A percentile compares a stretch with the other conserved stretches of the same genome.
Evolutionary conservation across 2,113 vertebrate genomes (phyloP).

Genomic region (Embiotoca jacksoni): DNA sequence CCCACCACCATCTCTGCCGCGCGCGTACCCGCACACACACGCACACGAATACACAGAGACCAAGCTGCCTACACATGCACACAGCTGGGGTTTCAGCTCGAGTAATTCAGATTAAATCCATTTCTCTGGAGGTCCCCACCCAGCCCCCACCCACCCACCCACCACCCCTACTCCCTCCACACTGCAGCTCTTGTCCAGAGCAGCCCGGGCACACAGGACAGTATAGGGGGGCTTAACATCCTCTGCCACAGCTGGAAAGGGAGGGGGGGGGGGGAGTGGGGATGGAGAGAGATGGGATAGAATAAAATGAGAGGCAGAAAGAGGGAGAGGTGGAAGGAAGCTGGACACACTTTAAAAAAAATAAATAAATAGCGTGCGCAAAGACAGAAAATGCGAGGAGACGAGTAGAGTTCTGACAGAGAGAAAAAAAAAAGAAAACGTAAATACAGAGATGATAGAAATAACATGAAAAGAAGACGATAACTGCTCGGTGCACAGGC

Average conservation of each 20-base stretch:
- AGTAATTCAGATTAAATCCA: conserved; percentile 87
- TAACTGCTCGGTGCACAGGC: conserved; percentile 15
- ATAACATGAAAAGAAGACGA: conserved; percentile 25
- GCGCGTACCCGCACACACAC: conserved; percentile 20
- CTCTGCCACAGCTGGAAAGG: conserved; percentile 79
- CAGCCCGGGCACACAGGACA: conserved; percentile 70
- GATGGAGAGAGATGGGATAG: conserved; percentile 64
- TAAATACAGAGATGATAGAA: conserved; percentile 20
- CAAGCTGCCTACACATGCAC: conserved; percentile 74
- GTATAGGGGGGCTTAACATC: conserved; percentile 78
- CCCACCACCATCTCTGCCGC: conserved; percentile 48
- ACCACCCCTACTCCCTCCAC: conserved; percentile 67
- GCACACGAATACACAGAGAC: conserved; percentile 52
- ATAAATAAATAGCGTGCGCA: conserved; percentile 7
- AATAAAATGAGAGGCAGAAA: conserved; percentile 54
- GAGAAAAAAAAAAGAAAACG: background rate
- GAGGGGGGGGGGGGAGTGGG: conserved; percentile 53
- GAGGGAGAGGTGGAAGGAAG: conserved; percentile 27
- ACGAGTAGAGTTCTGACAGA: conserved; percentile 2
- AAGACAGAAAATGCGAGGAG: conserved; percentile 33
- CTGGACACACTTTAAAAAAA: conserved; percentile 31
- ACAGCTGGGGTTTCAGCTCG: conserved; percentile 83
- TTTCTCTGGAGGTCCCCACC: conserved; percentile 85
- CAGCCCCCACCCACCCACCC: conserved; percentile 70
- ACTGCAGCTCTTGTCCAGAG: conserved; percentile 80